phyloP scores from a whole-genome alignment of 2,113 vertebrate species.

The Platanista minor region DNA sequence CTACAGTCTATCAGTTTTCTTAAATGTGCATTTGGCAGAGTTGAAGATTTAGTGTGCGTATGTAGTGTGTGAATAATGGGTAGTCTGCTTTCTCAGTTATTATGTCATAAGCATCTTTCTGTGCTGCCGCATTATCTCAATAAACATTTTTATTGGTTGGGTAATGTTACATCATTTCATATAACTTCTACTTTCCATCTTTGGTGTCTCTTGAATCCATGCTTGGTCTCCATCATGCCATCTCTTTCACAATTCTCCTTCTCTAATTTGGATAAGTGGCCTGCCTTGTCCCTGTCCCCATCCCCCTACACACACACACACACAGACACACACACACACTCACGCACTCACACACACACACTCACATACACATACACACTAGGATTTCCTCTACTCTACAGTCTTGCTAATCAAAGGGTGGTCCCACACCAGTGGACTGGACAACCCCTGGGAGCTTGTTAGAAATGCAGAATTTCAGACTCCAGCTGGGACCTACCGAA shows the following conservation, averaged over 20 bases:
- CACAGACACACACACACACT: not conserved
- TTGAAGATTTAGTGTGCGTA: not conserved
- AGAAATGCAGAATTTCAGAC: not conserved
- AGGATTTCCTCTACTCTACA: not conserved
- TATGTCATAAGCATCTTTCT: not conserved
- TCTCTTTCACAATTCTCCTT: not conserved
- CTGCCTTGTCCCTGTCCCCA: not conserved
- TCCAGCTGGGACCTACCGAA: not conserved
- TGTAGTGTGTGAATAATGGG: not conserved
- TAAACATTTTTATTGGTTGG: not conserved
- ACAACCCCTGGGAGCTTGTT: not conserved
- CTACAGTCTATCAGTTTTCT: not conserved
- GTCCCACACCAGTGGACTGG: not conserved
- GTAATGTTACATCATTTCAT: not conserved
- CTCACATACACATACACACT: not conserved
- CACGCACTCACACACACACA: not conserved
- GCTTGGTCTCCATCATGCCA: not conserved
- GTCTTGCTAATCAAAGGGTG: not conserved
- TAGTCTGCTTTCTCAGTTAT: not conserved
- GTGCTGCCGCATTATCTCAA: not conserved
- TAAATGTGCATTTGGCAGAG: not conserved
- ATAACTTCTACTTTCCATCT: not conserved
- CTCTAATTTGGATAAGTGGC: not conserved
- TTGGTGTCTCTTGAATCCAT: not conserved
- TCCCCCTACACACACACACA: rapidly evolving